phyloP scores from a whole-genome alignment of 2,888 invertebrate species.

The Hirtodrosophila alboralis region DNA sequence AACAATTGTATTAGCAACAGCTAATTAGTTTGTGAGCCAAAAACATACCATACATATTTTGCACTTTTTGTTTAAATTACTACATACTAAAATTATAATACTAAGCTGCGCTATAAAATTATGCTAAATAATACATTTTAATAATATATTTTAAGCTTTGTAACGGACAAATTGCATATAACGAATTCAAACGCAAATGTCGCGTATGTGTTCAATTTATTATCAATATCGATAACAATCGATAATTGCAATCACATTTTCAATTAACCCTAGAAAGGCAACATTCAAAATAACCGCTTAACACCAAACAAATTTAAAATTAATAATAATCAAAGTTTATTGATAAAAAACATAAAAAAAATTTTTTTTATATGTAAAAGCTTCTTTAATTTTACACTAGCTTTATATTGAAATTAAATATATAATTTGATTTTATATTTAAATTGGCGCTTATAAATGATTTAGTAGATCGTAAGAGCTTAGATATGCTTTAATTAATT shows the following conservation, averaged over 20 bases:
- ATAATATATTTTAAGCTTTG: constrained; percentile 14
- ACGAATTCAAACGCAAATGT: background rate
- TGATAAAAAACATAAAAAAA: too few species aligned
- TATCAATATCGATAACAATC: constrained; percentile 33
- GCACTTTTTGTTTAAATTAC: background rate
- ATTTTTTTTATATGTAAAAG: too few species aligned
- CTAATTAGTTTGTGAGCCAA: constrained; percentile 41
- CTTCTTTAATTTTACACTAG: too few species aligned
- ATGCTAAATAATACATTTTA: background rate
- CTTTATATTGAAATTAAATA: too few species aligned
- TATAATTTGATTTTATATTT: too few species aligned
- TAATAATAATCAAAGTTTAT: too few species aligned
- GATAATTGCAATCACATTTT: constrained; percentile 26
- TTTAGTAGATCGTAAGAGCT: too few species aligned
- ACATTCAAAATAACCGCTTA: too few species aligned
- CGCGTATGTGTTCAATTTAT: background rate
- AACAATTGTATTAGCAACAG: constrained; percentile 36
- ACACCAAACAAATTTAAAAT: too few species aligned
- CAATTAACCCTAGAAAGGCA: too few species aligned
- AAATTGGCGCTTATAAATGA: too few species aligned
- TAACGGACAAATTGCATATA: constrained; percentile 11
- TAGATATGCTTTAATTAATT: too few species aligned
- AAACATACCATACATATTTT: background rate
- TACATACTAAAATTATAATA: constrained; percentile 8
- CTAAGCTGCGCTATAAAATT: background rate